A percentile compares a stretch with the other conserved stretches of the same genome.
Evolutionary conservation across 2,888 invertebrate genomes (phyloP).

Genomic region (Thereva unica): DNA sequence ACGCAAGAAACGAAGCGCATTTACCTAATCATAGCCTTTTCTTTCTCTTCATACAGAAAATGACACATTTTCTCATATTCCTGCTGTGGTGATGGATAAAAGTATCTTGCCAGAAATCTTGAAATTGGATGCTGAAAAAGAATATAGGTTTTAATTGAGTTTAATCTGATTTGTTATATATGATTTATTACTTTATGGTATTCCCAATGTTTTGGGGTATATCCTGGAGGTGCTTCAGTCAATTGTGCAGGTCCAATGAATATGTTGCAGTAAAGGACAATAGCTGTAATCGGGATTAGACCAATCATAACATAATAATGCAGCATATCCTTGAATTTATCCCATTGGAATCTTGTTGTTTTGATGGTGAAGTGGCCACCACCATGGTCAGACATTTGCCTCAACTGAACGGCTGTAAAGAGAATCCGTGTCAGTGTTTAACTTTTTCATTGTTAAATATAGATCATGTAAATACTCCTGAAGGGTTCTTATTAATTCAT

Average conservation of each 20-base stretch:
- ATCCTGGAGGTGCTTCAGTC: conserved; percentile 78
- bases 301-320: conserved; percentile 80
- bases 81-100: conserved; percentile 73
- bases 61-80: conserved; percentile 83
- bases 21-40: conserved; percentile 65
- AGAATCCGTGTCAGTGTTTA: too few species aligned
- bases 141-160: too few species aligned
- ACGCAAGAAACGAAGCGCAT: neutral
- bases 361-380: conserved; percentile 65
- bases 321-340: conserved; percentile 81
- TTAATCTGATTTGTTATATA: too few species aligned
- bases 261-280: conserved; percentile 71
- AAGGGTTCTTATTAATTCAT: too few species aligned
- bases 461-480: too few species aligned
- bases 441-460: too few species aligned
- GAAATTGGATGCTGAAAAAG: conserved; percentile 69
- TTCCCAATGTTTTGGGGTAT: conserved; percentile 87
- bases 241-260: conserved; percentile 85
- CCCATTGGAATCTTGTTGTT: conserved; percentile 79
- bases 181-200: conserved; percentile 68
- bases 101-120: conserved; percentile 69
- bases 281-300: conserved; percentile 67
- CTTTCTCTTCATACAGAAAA: conserved; percentile 69
- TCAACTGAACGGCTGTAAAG: too few species aligned
- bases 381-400: too few species aligned